Percentiles rank a stretch among this genome's conserved stretches.
Evolutionary conservation across 2,888 invertebrate species (phyloP).

Genomic region (Nemurella pictetii): DNA sequence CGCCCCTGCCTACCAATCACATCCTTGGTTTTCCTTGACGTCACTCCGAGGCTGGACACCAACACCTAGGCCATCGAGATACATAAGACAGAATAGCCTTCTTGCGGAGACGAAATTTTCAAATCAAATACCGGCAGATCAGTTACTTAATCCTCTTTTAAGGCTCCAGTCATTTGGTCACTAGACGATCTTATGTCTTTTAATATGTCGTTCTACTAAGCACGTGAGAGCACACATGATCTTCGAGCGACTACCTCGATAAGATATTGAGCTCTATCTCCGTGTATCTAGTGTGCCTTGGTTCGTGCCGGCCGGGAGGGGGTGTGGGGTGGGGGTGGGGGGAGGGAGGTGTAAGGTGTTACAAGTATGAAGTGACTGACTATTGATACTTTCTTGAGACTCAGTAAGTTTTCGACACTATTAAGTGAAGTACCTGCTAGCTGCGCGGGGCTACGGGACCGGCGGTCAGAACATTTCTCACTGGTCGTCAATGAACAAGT

Average conservation of each 20-base stretch:
- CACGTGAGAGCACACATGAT: background rate
- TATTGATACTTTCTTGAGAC: slow-evolving; percentile 22
- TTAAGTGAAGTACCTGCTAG: slow-evolving; percentile 25
- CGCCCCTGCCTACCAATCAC: slow-evolving; percentile 35
- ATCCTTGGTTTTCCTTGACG: slow-evolving; percentile 28
- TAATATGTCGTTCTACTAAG: background rate
- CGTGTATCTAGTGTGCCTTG: background rate
- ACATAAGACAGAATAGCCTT: background rate
- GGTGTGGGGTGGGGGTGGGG: background rate
- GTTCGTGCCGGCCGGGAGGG: background rate
- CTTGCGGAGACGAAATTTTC: background rate
- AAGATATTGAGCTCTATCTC: slow-evolving; percentile 12
- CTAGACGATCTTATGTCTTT: background rate
- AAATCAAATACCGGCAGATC: background rate
- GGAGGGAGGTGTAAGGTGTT: slow-evolving; percentile 22
- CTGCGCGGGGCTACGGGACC: background rate
- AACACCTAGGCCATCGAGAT: background rate
- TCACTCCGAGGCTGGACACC: slow-evolving; percentile 28
- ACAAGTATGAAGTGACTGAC: slow-evolving; percentile 19
- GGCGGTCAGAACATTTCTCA: background rate
- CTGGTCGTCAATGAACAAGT: background rate
- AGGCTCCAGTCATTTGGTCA: background rate
- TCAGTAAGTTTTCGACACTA: slow-evolving; percentile 14
- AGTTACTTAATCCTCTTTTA: background rate
- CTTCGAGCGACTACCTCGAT: background rate